A percentile compares a stretch with the other conserved stretches of the same genome.
These are phyloP conservation scores for Alligator mississippiensis DNA, from an alignment of 2,113 vertebrate genomes.

Conservation along the genomic window DNA sequence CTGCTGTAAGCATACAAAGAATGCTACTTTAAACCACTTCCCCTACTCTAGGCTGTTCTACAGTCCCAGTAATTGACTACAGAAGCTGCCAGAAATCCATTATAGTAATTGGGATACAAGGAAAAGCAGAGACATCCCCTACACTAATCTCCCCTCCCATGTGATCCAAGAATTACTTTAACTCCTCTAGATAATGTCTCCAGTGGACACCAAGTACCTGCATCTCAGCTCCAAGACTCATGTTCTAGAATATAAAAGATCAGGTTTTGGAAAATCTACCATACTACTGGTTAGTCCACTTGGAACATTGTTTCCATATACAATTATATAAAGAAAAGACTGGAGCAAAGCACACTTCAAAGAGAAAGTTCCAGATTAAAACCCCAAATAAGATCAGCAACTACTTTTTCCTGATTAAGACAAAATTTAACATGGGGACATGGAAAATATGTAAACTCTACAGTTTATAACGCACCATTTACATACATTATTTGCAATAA, in stretches of 20 bases:
- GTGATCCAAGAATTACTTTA: too few relatives aligned
- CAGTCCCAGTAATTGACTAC: background rate
- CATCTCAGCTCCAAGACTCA: background rate
- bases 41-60: background rate
- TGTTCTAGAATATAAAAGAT: too few relatives aligned
- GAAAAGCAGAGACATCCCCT: background rate
- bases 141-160: background rate
- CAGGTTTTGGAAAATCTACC: too few relatives aligned
- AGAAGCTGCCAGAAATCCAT: background rate
- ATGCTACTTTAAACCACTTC: background rate
- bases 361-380: slow-evolving; percentile 1
- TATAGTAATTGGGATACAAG: background rate
- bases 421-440: background rate
- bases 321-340: background rate
- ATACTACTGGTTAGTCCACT: background rate
- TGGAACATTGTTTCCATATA: background rate
- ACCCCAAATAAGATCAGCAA: background rate
- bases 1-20: background rate
- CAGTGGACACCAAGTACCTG: background rate
- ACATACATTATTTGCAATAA: background rate
- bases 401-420: slow-evolving; percentile 15
- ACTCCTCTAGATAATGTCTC: too few relatives aligned
- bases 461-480: slow-evolving; percentile 25
- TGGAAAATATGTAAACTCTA: background rate
- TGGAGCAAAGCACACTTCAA: slow-evolving; percentile 3